These are phyloP conservation scores for Bucorvus abyssinicus DNA, from an alignment of 2,797 vertebrate genomes.

Conservation along the genomic window DNA sequence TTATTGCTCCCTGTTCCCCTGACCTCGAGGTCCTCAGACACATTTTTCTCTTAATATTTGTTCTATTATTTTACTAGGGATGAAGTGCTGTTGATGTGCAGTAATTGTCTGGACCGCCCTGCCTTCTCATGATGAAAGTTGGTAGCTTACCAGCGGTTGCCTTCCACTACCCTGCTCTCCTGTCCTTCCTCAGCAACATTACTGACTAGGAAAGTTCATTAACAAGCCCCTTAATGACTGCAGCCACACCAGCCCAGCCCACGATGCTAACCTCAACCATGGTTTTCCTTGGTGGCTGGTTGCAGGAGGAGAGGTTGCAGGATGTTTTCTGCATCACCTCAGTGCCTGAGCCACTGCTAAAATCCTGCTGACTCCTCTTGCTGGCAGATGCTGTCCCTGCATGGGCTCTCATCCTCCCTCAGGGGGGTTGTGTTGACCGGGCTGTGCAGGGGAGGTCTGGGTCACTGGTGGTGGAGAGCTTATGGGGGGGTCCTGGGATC, in stretches of 20 bases:
- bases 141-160: not conserved
- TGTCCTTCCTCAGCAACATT: constrained; percentile 10
- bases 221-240: constrained; percentile 41
- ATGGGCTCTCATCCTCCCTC: not conserved
- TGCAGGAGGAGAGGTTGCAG: not conserved
- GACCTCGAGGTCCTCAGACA: constrained; percentile 29
- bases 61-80: constrained; percentile 43
- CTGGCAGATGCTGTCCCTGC: not conserved
- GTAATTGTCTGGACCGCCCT: constrained; percentile 48
- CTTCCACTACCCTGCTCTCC: not conserved
- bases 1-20: constrained; percentile 30
- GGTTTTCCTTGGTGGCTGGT: not conserved
- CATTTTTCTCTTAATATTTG: constrained; percentile 60
- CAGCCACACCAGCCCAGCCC: not conserved
- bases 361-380: not conserved
- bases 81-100: constrained; percentile 41
- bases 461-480: not conserved
- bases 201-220: constrained; percentile 56
- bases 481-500: not conserved
- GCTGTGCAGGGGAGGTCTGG: not conserved
- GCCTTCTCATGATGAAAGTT: not conserved
- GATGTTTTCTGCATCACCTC: not conserved
- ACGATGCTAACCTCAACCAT: not conserved
- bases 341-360: not conserved
- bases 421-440: not conserved